Percentiles rank a stretch among this genome's conserved stretches.
phyloP scores from a whole-genome alignment of 2,888 invertebrate species.

The Philaethria dido region DNA sequence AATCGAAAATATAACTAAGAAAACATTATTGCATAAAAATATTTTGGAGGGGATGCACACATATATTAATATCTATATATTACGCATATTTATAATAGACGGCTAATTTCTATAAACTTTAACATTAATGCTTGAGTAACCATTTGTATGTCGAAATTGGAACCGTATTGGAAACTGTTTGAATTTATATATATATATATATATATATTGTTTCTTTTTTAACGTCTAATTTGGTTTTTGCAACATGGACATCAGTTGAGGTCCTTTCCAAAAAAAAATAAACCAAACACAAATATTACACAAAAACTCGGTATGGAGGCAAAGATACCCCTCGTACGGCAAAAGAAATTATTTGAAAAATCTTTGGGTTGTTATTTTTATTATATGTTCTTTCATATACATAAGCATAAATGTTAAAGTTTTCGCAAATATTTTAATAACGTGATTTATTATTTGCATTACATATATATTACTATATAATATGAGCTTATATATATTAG shows the following conservation, averaged over 20 bases:
- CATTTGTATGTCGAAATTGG: background rate
- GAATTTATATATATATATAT: too few relatives aligned
- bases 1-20: background rate
- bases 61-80: background rate
- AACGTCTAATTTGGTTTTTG: background rate
- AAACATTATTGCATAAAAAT: too few relatives aligned
- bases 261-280: background rate
- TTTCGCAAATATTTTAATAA: background rate
- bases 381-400: background rate
- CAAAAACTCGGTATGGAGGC: too few relatives aligned
- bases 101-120: background rate
- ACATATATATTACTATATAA: background rate
- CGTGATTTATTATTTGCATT: background rate
- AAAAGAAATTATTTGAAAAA: too few relatives aligned
- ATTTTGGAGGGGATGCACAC: slow-evolving; percentile 15
- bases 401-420: slow-evolving; percentile 7
- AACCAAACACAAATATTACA: too few relatives aligned
- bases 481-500: slow-evolving; percentile 33
- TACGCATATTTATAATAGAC: background rate
- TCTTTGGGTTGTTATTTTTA: background rate
- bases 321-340: too few relatives aligned
- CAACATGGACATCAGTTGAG: background rate
- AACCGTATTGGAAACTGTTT: background rate
- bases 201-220: background rate
- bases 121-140: slow-evolving; percentile 2